phyloP scores from a whole-genome alignment of 2,797 vertebrate species.

The Tadarida brasiliensis region DNA sequence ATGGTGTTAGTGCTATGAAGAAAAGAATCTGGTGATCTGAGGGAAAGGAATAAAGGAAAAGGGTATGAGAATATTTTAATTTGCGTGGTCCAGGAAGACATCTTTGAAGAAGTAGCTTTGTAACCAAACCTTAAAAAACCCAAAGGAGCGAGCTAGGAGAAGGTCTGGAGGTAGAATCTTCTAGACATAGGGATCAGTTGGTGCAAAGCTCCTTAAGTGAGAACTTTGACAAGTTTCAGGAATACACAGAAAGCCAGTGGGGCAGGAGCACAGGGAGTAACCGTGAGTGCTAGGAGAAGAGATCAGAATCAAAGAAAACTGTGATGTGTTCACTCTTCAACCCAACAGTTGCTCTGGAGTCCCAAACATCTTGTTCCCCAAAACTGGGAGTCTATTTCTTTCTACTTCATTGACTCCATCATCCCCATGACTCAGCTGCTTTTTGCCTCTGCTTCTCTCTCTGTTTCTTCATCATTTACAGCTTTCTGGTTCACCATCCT shows the following conservation, averaged over 20 bases:
- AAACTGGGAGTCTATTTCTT: not conserved
- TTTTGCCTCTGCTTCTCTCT: not conserved
- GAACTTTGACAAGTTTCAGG: not conserved
- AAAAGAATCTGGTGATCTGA: not conserved
- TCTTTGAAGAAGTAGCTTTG: not conserved
- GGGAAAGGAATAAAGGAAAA: not conserved
- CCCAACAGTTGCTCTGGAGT: not conserved
- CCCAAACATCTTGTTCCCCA: not conserved
- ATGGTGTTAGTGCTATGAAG: not conserved
- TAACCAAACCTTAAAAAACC: not conserved
- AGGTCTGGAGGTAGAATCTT: not conserved
- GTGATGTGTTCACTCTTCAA: accelerated
- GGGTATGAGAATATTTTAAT: not conserved
- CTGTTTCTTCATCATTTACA: not conserved
- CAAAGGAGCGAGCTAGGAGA: not conserved
- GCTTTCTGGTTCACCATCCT: not conserved
- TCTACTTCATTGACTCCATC: not conserved
- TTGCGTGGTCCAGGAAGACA: not conserved
- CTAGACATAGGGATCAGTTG: not conserved
- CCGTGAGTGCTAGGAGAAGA: not conserved
- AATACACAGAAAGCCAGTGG: not conserved
- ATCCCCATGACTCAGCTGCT: not conserved
- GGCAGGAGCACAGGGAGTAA: not conserved
- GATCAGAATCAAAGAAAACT: not conserved
- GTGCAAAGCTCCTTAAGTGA: not conserved